Evolutionary conservation across 2,797 vertebrate genomes (phyloP).

Genomic region (Neosilurus mollespiculum): DNA sequence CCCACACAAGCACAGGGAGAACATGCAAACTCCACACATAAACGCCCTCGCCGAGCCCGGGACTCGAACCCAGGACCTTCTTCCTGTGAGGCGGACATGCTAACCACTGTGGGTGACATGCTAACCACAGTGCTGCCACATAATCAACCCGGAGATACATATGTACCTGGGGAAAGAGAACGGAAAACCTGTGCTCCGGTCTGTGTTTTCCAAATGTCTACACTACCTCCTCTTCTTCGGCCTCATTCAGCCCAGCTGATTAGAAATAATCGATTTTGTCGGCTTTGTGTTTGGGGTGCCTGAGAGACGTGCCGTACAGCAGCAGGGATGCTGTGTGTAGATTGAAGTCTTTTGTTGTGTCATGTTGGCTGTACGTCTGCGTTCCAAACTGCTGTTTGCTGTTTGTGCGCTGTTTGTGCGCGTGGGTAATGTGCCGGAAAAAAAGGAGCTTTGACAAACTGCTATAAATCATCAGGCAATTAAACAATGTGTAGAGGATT

Average conservation of each 20-base stretch:
- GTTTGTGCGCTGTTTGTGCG: constrained; percentile 45
- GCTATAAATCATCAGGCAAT: constrained; percentile 55
- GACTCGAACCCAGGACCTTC: too few species aligned
- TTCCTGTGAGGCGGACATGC: too few species aligned
- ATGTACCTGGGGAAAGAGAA: background rate
- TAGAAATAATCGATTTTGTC: constrained; percentile 24
- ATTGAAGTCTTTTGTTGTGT: constrained; percentile 16
- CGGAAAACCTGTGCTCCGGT: background rate
- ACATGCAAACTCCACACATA: too few species aligned
- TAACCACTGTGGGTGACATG: too few species aligned
- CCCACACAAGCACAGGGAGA: too few species aligned
- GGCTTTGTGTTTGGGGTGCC: constrained; percentile 3
- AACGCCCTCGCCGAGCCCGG: too few species aligned
- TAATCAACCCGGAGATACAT: background rate
- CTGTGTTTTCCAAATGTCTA: background rate
- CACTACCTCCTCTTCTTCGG: background rate
- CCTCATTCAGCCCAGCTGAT: constrained; percentile 10
- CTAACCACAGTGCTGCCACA: background rate
- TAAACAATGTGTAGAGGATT: constrained; percentile 45
- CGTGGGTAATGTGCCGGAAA: constrained; percentile 52
- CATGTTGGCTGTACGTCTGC: constrained; percentile 24
- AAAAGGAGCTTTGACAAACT: constrained; percentile 43
- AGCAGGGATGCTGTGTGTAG: constrained; percentile 2
- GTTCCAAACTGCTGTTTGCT: constrained; percentile 35
- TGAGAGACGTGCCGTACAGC: background rate